These are phyloP conservation scores for Silurus asotus DNA, from an alignment of 2,113 vertebrate genomes.

Conservation along the genomic window DNA sequence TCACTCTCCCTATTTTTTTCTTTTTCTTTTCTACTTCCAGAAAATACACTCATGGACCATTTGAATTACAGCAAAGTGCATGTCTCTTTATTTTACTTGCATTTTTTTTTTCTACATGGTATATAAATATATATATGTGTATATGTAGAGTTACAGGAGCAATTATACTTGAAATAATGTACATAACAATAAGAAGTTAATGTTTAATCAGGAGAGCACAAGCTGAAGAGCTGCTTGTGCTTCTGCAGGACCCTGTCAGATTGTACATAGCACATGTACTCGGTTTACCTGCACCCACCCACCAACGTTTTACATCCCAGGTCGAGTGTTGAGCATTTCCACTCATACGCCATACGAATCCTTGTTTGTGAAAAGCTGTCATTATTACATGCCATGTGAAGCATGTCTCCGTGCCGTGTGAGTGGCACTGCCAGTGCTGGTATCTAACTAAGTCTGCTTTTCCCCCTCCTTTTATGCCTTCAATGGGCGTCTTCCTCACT, in stretches of 20 bases:
- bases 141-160: slow-evolving; percentile 26
- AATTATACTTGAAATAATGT: slow-evolving; percentile 52
- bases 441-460: slow-evolving; percentile 82
- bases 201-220: slow-evolving; percentile 22
- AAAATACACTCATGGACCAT: slow-evolving; percentile 74
- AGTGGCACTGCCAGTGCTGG: slow-evolving; percentile 59
- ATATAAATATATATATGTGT: slow-evolving; percentile 19
- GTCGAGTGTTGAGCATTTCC: slow-evolving; percentile 42
- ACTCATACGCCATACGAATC: slow-evolving; percentile 45
- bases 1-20: slow-evolving; percentile 24
- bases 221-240: slow-evolving; percentile 34
- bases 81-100: slow-evolving; percentile 63
- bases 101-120: background rate
- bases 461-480: slow-evolving; percentile 83
- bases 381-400: slow-evolving; percentile 23
- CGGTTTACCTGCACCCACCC: slow-evolving; percentile 64
- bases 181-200: slow-evolving; percentile 28
- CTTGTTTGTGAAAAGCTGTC: slow-evolving; percentile 15
- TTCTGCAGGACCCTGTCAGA: slow-evolving; percentile 60
- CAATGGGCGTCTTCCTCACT: slow-evolving; percentile 81
- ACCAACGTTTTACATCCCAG: background rate
- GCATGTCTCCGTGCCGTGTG: slow-evolving; percentile 58
- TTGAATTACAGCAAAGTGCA: slow-evolving; percentile 66
- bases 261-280: slow-evolving; percentile 80
- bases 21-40: slow-evolving; percentile 61